These are phyloP conservation scores for Noctua janthina DNA, from an alignment of 2,888 invertebrate genomes.

Conservation along the genomic window DNA sequence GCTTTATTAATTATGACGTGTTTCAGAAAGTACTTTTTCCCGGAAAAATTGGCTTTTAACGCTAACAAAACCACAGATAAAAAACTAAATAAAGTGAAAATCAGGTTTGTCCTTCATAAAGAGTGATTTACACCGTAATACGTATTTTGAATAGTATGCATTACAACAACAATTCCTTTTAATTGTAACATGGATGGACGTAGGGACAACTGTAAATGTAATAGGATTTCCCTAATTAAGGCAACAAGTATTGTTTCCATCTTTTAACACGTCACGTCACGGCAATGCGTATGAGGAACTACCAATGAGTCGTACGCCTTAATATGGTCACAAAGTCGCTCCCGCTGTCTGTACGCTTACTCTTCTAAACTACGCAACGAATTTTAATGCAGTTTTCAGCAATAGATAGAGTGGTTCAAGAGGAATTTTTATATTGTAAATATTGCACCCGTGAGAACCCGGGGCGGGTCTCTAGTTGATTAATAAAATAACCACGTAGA, in stretches of 20 bases:
- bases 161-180: constrained; percentile 5
- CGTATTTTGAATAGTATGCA: background rate
- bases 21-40: background rate
- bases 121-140: background rate
- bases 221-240: constrained; percentile 22
- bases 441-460: no score
- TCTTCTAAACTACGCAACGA: no score
- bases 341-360: no score
- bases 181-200: background rate
- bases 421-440: no score
- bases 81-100: background rate
- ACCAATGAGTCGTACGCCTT: constrained; percentile 13
- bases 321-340: no score
- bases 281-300: constrained; percentile 4
- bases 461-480: background rate
- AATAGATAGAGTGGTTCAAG: no score
- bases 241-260: constrained; percentile 14
- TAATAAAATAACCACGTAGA: background rate
- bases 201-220: constrained; percentile 12
- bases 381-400: no score
- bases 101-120: background rate
- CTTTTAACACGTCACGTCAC: constrained; percentile 28
- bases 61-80: constrained; percentile 3
- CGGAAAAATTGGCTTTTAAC: background rate
- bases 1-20: background rate